These are phyloP conservation scores for Cecropterus lyciades DNA, from an alignment of 1,140 invertebrate species.

Conservation along the genomic window DNA sequence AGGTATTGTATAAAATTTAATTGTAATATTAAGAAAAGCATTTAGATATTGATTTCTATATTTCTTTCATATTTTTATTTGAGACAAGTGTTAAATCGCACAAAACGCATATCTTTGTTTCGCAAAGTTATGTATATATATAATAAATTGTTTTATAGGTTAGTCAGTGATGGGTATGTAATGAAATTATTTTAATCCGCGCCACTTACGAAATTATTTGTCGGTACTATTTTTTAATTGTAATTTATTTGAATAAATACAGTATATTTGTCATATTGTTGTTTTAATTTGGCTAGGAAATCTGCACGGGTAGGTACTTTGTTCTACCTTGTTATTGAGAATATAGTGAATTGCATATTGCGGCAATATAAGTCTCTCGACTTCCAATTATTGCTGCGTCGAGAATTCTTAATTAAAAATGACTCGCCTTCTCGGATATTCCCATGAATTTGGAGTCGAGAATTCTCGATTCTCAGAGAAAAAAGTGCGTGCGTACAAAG, in stretches of 20 bases:
- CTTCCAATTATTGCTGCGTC: too few relatives aligned
- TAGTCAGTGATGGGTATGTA: constrained; percentile 42
- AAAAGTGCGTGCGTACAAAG: too few relatives aligned
- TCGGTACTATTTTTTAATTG: constrained; percentile 73
- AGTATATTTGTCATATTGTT: constrained; percentile 75
- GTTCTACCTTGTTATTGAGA: too few relatives aligned
- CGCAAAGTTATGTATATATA: constrained; percentile 41
- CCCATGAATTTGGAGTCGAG: too few relatives aligned
- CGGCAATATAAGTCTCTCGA: too few relatives aligned
- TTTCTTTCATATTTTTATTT: constrained; percentile 48
- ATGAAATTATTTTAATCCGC: constrained; percentile 60
- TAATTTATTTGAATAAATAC: constrained; percentile 81
- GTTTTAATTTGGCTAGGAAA: constrained; percentile 40
- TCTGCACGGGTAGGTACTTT: too few relatives aligned
- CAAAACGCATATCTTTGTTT: constrained; percentile 53
- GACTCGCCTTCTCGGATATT: too few relatives aligned
- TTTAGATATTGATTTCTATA: constrained; percentile 61
- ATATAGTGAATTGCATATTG: too few relatives aligned
- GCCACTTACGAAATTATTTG: constrained; percentile 71
- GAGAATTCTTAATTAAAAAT: too few relatives aligned
- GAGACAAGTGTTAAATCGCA: constrained; percentile 56
- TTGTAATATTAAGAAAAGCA: constrained; percentile 54
- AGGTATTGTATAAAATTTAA: constrained; percentile 60
- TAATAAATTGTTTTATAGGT: constrained; percentile 38
- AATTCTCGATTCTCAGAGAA: too few relatives aligned